Evolutionary conservation across 2,797 vertebrate genomes (phyloP).

Genomic region (Masticophis lateralis): DNA sequence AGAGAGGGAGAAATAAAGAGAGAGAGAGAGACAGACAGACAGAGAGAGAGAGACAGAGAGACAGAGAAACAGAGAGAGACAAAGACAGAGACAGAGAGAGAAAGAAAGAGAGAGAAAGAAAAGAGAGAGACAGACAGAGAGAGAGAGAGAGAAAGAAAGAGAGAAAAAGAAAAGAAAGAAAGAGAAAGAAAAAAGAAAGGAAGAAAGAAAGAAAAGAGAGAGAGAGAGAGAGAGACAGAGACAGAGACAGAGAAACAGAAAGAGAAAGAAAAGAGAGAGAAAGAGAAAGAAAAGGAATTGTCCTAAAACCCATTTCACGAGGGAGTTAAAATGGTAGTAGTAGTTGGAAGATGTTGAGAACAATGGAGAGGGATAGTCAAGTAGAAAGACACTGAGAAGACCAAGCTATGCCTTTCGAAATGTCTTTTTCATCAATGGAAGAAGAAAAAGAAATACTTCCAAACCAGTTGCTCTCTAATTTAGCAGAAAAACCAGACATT

Average conservation of each 20-base stretch:
- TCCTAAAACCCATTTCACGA: not conserved
- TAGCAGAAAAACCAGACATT: not conserved
- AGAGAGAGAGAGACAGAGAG: fast-evolving
- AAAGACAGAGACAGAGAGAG: not conserved
- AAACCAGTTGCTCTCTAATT: not conserved
- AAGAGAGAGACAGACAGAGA: not conserved
- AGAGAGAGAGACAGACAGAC: not conserved
- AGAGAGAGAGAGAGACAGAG: fast-evolving
- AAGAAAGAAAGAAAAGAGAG: not conserved
- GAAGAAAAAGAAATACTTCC: not conserved
- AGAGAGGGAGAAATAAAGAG: not conserved
- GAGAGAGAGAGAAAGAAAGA: fast-evolving
- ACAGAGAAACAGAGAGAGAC: not conserved
- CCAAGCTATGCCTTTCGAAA: not conserved
- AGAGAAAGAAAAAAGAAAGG: fast-evolving
- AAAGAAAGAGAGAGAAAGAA: not conserved
- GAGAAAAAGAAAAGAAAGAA: fast-evolving
- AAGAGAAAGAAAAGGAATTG: not conserved
- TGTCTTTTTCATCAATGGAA: not conserved
- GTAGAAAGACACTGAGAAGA: not conserved
- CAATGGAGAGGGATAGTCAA: not conserved
- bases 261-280: not conserved
- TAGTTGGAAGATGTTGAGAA: not conserved
- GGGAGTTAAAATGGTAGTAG: not conserved
- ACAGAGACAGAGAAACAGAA: no score